A percentile compares a stretch with the other conserved stretches of the same genome.
Conservation (phyloP, 2,113 vertebrate species). For the Sphyrna mokarran region DNA sequence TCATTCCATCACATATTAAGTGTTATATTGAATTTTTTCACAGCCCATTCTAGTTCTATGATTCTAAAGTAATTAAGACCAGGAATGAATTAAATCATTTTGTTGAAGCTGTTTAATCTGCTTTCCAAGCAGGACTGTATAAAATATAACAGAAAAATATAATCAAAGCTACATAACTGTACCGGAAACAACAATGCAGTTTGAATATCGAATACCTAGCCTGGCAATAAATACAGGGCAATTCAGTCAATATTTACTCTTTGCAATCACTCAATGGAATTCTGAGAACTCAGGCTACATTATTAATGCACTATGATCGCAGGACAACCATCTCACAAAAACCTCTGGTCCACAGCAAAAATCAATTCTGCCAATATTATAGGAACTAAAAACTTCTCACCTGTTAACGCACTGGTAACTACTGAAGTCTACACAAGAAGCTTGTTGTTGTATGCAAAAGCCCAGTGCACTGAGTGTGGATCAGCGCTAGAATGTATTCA, state of each 20-base stretch:
- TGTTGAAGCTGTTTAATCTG: background rate
- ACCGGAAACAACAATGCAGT: background rate
- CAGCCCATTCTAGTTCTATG: background rate
- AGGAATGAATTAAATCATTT: background rate
- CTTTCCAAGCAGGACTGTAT: background rate
- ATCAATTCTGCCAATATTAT: background rate
- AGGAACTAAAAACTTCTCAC: slow-evolving; percentile 2
- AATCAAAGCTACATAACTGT: background rate
- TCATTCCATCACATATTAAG: background rate
- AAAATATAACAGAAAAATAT: background rate
- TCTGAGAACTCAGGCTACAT: background rate
- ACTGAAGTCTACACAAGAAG: slow-evolving; percentile 21
- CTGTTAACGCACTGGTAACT: slow-evolving; percentile 10
- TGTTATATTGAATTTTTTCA: background rate
- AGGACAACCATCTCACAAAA: background rate
- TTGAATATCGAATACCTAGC: background rate
- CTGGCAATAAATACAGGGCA: background rate
- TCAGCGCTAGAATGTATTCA: background rate
- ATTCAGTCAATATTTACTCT: background rate
- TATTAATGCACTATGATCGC: background rate
- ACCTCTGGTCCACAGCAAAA: background rate
- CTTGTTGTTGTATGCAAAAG: slow-evolving; percentile 2
- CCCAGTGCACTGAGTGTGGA: slow-evolving; percentile 5
- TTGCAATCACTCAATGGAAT: background rate
- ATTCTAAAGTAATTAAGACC: background rate